Percentiles rank a stretch among this genome's conserved stretches.
Evolutionary conservation across 2,888 invertebrate species (phyloP).

Genomic region (Blomia tropicalis): DNA sequence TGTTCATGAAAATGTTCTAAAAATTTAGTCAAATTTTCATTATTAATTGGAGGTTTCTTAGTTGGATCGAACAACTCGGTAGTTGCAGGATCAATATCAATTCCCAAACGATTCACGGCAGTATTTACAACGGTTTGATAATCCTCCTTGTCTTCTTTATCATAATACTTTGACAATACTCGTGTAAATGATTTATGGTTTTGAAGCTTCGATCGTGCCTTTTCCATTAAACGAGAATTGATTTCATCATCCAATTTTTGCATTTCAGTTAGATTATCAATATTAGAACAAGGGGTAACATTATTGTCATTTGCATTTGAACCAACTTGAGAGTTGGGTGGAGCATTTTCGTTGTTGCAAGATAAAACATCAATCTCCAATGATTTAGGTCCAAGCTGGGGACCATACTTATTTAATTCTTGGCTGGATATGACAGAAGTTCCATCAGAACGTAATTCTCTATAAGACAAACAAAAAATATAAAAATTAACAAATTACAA

Average conservation of each 20-base stretch:
- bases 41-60: neutral
- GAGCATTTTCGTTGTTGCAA: neutral
- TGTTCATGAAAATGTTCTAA: neutral
- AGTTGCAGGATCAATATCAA: conserved; percentile 2
- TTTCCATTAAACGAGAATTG: neutral
- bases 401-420: conserved; percentile 6
- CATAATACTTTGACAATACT: conserved; percentile 2
- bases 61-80: neutral
- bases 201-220: neutral
- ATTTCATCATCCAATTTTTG: neutral
- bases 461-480: neutral
- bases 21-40: neutral
- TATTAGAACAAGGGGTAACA: neutral
- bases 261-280: neutral
- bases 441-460: conserved; percentile 18
- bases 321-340: neutral
- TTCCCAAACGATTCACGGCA: conserved; percentile 10
- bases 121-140: conserved; percentile 18
- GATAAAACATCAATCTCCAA: neutral
- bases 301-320: neutral
- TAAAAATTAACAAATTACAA: too few species aligned
- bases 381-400: neutral
- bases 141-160: conserved; percentile 9
- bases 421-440: conserved; percentile 17
- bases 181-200: neutral